phyloP scores from a whole-genome alignment of 2,888 invertebrate genomes.

The Diachrysia chrysitis region DNA sequence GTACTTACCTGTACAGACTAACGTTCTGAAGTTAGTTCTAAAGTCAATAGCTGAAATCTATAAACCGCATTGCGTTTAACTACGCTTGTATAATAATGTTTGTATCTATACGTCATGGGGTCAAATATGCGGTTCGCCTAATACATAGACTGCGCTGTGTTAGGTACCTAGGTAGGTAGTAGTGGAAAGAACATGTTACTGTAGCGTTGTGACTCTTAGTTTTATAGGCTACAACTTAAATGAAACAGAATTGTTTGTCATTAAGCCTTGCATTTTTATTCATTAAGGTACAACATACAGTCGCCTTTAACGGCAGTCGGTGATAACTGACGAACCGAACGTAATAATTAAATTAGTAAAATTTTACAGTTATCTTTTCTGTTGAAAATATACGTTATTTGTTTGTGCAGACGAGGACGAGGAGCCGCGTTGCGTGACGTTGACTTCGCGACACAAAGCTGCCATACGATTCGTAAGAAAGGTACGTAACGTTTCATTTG shows the following conservation, averaged over 20 bases:
- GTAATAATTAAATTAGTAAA: neutral
- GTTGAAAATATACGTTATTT: constrained; percentile 39
- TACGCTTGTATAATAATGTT: constrained; percentile 15
- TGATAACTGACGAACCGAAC: neutral
- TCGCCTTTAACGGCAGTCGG: constrained; percentile 15
- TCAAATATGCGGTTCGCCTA: constrained; percentile 55
- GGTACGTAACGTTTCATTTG: constrained; percentile 87
- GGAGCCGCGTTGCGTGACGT: constrained; percentile 93
- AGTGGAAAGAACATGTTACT: neutral
- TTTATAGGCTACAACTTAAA: neutral
- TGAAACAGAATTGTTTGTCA: neutral
- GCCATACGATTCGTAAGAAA: constrained; percentile 97
- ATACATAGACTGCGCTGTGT: constrained; percentile 36
- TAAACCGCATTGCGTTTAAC: constrained; percentile 44
- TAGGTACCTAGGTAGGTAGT: constrained; percentile 11
- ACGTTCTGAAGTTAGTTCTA: constrained; percentile 18
- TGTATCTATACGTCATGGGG: constrained; percentile 35
- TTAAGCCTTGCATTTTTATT: neutral
- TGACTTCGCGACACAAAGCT: constrained; percentile 96
- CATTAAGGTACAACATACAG: constrained; percentile 16
- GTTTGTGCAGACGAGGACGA: constrained; percentile 93
- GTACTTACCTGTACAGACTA: neutral
- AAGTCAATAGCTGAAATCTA: constrained; percentile 19
- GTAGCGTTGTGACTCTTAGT: constrained; percentile 11
- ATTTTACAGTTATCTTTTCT: neutral